Percentiles rank a stretch among this genome's conserved stretches.
These are phyloP conservation scores for Corvus cornix DNA, from an alignment of 2,113 vertebrate genomes.

Conservation along the genomic window DNA sequence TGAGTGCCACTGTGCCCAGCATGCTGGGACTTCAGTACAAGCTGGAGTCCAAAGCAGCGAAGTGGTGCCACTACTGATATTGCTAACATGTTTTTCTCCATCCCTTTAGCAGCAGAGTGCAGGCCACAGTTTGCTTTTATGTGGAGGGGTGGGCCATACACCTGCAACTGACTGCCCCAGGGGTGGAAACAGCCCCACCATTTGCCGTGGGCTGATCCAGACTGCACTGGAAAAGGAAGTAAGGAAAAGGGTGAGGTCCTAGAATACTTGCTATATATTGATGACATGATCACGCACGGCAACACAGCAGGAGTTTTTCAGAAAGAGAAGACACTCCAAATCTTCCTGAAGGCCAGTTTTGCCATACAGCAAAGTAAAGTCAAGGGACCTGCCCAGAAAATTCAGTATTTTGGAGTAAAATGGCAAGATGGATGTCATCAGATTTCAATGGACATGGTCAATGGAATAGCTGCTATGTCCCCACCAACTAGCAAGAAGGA, in stretches of 20 bases:
- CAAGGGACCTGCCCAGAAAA: neutral
- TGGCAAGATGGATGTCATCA: neutral
- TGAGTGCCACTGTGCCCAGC: no score
- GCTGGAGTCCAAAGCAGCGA: neutral
- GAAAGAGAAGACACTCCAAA: neutral
- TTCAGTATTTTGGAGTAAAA: neutral
- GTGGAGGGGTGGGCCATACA: neutral
- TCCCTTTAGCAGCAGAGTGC: neutral
- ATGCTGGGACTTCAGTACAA: no score
- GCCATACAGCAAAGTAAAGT: neutral
- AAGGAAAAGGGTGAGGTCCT: neutral
- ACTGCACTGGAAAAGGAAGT: neutral
- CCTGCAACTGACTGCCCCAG: neutral
- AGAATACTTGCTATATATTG: neutral
- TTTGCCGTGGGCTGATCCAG: neutral
- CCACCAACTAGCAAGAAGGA: neutral
- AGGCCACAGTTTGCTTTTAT: neutral
- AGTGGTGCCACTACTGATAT: fast-evolving
- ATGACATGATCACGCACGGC: neutral
- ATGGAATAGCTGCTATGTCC: neutral
- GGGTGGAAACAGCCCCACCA: neutral
- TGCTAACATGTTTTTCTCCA: neutral
- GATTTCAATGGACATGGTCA: neutral
- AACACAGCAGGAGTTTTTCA: neutral
- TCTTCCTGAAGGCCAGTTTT: neutral